Base-by-base conservation (phyloP, 1,140 invertebrate species). In the Phthorimaea operculella region DNA sequence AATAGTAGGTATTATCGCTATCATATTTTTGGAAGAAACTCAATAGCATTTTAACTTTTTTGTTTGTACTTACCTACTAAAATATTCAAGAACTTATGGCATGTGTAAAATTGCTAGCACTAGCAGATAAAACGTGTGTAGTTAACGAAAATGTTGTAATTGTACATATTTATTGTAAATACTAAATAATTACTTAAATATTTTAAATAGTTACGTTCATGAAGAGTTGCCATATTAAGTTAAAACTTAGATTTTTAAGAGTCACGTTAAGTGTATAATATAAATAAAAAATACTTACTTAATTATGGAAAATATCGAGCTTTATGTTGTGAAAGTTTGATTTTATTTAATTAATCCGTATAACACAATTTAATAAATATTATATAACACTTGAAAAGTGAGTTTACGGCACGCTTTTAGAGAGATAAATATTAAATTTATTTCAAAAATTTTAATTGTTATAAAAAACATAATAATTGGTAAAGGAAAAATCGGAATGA, bases 141-240 rank as follows among this genome's bases (percentile, higher is more conserved):
- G 44, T 17, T 47, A 16, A 39, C 21, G 15, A 47, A 47, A 47
- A 47, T 47, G 44, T 47, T 47, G 44, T 8, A 15, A 47, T 8
- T 47, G 44, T 47, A 47, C n/a, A 47, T 47, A 47, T 47, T 47
- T 16, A 47, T 47, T 47, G 44, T 47, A 47, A 47, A 47, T 47
- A 47, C 3, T 16, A 14, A 47, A 47, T 47, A 47, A 9, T 47
- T 9, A 15, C n/a, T 47, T 14, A 15, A 47, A 47, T 47, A n/a
- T 15, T 16, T 16, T 47, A 47, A 15, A 15, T 42, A 42, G 11
- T n/a, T 47, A 47, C 44, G 44, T 39, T 39, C n/a, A 39, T n/a
- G 36, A 39, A 47, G 15, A 47, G 44, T 47, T 47, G 44, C 44
- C 44, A 47, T 47, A 47, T 47, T 47, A 39, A 47, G 44, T 47